A percentile compares a stretch with the other conserved stretches of the same genome.
phyloP scores from a whole-genome alignment of 2,888 invertebrate genomes.

The Shargacucullia verbasci region DNA sequence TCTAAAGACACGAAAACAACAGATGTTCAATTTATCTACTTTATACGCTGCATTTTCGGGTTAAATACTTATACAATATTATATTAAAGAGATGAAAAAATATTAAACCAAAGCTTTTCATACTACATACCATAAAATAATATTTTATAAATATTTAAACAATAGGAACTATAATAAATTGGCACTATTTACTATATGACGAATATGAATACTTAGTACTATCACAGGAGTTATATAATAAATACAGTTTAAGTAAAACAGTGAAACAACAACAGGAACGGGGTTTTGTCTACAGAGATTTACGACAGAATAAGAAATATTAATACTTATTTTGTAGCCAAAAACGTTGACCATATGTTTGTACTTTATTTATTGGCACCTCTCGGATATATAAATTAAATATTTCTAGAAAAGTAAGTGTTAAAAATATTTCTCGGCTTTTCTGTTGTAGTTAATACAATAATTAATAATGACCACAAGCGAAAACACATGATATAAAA shows the following conservation, averaged over 20 bases:
- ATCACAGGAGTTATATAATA: conserved; percentile 4
- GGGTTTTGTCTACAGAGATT: too few relatives aligned
- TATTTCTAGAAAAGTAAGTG: background rate
- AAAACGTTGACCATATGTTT: too few relatives aligned
- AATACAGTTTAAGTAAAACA: background rate
- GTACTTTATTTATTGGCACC: too few relatives aligned
- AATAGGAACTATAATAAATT: conserved; percentile 29
- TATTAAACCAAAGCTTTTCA: conserved; percentile 9
- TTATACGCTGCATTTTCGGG: too few relatives aligned
- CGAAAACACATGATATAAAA: too few relatives aligned
- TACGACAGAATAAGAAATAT: too few relatives aligned
- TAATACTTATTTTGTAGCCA: too few relatives aligned
- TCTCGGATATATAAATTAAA: background rate
- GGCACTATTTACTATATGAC: conserved; percentile 25
- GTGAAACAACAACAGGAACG: background rate
- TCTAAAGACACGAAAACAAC: too few relatives aligned
- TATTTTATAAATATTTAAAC: conserved; percentile 21
- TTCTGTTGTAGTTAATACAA: too few relatives aligned
- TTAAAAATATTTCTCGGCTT: too few relatives aligned
- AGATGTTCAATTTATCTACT: too few relatives aligned
- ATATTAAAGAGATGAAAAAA: conserved; percentile 7
- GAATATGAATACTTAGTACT: background rate
- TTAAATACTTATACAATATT: conserved; percentile 16
- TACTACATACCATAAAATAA: conserved; percentile 1
- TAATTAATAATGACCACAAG: too few relatives aligned